Evolutionary conservation across 2,797 vertebrate genomes (phyloP).

Genomic region (Acipenser oxyrinchus): DNA sequence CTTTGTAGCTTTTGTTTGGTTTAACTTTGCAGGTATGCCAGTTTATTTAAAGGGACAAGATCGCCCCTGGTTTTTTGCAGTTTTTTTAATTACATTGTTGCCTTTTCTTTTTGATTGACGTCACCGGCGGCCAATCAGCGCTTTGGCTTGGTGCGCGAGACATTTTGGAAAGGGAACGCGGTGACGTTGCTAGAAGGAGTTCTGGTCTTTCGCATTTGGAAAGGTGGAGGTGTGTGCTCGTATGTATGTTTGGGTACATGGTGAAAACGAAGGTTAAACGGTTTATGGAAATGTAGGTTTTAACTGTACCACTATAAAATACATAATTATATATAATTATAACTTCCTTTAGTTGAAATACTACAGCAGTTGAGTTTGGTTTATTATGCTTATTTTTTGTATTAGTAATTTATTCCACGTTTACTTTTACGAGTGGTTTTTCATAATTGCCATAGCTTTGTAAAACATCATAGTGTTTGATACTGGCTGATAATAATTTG

Average conservation of each 20-base stretch:
- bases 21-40: constrained; percentile 12
- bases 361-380: no score
- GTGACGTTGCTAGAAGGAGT: constrained; percentile 6
- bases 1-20: constrained; percentile 1
- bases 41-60: constrained; percentile 16
- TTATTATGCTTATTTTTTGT: no score
- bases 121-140: constrained; percentile 29
- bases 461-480: no score
- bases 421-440: neutral
- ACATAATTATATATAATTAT: no score
- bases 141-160: constrained; percentile 6
- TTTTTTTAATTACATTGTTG: constrained; percentile 15
- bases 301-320: no score
- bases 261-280: no score
- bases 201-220: neutral
- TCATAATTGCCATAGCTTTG: neutral
- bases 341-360: no score
- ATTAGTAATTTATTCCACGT: no score
- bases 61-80: constrained; percentile 19
- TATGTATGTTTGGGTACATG: no score
- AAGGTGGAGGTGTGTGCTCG: constrained; percentile 7
- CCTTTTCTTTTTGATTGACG: constrained; percentile 26
- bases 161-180: constrained; percentile 19
- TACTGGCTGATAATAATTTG: neutral
- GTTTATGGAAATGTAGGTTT: no score